These are phyloP conservation scores for Lasioglossum baleicum DNA, from an alignment of 1,140 invertebrate species.

Conservation along the genomic window DNA sequence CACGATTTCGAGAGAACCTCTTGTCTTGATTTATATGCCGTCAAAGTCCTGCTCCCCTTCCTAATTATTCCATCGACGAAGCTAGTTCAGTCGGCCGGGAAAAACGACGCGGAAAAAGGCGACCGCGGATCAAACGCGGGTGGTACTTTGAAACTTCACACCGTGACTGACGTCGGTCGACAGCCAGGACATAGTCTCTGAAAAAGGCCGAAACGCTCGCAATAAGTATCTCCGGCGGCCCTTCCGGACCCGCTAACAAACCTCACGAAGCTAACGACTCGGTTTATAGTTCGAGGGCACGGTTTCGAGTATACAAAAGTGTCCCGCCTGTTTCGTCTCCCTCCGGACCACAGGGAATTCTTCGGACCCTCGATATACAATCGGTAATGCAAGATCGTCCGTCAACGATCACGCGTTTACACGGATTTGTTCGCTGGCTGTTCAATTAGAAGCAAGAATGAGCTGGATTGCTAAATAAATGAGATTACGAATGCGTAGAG, in stretches of 20 bases:
- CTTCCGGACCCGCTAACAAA: conserved; percentile 54
- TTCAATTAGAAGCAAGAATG: no score
- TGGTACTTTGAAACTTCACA: conserved; percentile 52
- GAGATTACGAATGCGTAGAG: no score
- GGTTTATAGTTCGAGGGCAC: conserved; percentile 16
- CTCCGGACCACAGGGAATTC: neutral
- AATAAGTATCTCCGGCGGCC: conserved; percentile 18
- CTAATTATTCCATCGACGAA: neutral
- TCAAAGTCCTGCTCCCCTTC: neutral
- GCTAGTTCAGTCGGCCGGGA: neutral
- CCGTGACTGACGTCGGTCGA: neutral
- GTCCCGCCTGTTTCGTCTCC: conserved; percentile 23
- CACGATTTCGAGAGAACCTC: neutral
- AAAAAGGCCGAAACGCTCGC: conserved; percentile 20
- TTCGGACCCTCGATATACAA: neutral
- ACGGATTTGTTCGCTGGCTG: no score
- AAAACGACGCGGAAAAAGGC: neutral
- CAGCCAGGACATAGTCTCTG: conserved; percentile 22
- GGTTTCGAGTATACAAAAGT: conserved; percentile 65
- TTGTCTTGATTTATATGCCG: neutral
- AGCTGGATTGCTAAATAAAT: no score
- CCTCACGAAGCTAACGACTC: conserved; percentile 58
- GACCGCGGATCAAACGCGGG: neutral
- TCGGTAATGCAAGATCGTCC: neutral
- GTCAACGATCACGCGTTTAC: no score